phyloP scores from a whole-genome alignment of 2,888 invertebrate species.

The Plagodis pulveraria region DNA sequence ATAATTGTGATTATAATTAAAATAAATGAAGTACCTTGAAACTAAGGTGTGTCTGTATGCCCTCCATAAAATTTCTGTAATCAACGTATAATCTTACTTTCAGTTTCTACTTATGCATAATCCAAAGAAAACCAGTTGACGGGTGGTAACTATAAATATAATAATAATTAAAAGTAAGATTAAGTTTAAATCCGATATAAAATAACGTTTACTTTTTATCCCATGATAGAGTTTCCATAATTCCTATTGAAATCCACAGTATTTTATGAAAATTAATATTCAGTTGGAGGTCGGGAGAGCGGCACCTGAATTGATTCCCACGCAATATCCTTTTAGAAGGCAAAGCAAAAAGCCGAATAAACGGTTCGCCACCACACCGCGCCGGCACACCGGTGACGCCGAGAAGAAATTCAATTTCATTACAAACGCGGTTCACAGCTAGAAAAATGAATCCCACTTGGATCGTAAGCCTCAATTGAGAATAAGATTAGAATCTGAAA shows the following conservation, averaged over 20 bases:
- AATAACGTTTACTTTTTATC: conserved; percentile 32
- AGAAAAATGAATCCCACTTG: conserved; percentile 53
- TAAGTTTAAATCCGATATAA: conserved; percentile 12
- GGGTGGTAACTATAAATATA: not conserved
- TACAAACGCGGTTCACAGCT: conserved; percentile 55
- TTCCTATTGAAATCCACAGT: conserved; percentile 44
- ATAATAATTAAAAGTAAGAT: conserved; percentile 19
- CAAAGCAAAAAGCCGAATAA: conserved; percentile 77
- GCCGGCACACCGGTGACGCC: conserved; percentile 18
- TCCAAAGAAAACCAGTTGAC: no score
- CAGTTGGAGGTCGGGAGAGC: conserved; percentile 56
- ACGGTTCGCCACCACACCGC: conserved; percentile 51
- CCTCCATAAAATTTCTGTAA: no score
- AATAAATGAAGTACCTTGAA: no score
- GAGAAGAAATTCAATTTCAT: conserved; percentile 75
- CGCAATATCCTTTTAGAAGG: conserved; percentile 77
- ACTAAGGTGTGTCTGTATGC: no score
- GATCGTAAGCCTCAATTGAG: conserved; percentile 38
- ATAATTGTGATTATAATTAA: no score
- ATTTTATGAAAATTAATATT: conserved; percentile 68
- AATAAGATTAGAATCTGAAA: conserved; percentile 43
- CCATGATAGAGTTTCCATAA: conserved; percentile 38
- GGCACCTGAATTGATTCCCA: conserved; percentile 79
- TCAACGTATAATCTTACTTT: no score
- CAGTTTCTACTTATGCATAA: no score